These are phyloP conservation scores for Halcyon leucocephala DNA, from an alignment of 2,797 vertebrate species.

Conservation along the genomic window DNA sequence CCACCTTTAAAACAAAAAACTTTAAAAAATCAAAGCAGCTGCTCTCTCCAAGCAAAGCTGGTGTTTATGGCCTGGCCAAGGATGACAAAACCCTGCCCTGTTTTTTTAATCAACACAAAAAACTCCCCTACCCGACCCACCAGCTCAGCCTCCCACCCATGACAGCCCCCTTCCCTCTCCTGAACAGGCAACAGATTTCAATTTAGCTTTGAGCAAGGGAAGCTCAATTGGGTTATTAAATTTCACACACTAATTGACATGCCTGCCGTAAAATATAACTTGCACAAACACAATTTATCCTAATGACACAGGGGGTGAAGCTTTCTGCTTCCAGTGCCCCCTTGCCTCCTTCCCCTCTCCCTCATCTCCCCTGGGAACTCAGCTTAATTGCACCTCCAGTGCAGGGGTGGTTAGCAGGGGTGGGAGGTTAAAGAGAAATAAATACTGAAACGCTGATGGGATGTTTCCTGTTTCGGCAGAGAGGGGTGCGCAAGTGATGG, in stretches of 20 bases:
- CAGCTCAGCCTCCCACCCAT: neutral
- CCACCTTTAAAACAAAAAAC: neutral
- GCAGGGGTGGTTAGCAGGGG: neutral
- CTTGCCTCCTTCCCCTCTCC: neutral
- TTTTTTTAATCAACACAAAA: neutral
- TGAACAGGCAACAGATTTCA: constrained; percentile 66
- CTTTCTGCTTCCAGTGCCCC: constrained; percentile 46
- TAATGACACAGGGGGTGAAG: constrained; percentile 57
- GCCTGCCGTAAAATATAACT: constrained; percentile 67
- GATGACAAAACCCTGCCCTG: neutral
- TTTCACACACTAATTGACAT: constrained; percentile 77
- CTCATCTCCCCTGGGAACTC: constrained; percentile 11
- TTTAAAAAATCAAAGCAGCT: neutral
- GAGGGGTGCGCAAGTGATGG: neutral
- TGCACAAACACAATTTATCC: constrained; percentile 71
- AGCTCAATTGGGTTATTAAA: constrained; percentile 73
- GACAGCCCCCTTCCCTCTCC: constrained; percentile 5
- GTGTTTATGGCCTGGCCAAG: neutral
- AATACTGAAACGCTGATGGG: constrained; percentile 37
- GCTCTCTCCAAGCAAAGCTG: neutral
- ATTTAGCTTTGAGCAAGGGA: constrained; percentile 60
- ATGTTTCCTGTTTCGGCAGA: constrained; percentile 1
- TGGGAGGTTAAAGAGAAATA: constrained; percentile 66
- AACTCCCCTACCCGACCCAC: neutral
- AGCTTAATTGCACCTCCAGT: constrained; percentile 40